These are phyloP conservation scores for Chloroceryle inda DNA, from an alignment of 2,797 vertebrate species.

Conservation along the genomic window DNA sequence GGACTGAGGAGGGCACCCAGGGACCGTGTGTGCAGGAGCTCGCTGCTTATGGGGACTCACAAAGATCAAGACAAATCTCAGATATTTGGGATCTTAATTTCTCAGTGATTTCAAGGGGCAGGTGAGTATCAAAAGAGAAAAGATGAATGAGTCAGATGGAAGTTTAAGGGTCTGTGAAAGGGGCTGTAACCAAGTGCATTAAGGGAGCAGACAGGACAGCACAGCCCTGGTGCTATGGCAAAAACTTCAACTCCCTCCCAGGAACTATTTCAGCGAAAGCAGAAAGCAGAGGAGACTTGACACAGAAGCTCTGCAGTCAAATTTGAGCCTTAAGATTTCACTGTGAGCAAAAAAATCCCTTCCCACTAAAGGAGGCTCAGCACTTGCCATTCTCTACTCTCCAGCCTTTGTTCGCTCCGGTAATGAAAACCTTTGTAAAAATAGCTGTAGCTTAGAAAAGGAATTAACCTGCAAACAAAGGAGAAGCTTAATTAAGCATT, in stretches of 20 bases:
- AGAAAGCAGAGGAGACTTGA: neutral
- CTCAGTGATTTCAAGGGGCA: neutral
- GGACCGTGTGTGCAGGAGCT: neutral
- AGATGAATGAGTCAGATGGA: neutral
- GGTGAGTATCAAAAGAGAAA: neutral
- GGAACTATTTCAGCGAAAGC: neutral
- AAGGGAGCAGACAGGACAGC: neutral
- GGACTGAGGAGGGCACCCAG: accelerated
- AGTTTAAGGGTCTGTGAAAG: neutral
- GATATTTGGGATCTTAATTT: neutral
- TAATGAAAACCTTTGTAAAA: slow-evolving; percentile 52
- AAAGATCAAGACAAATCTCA: neutral
- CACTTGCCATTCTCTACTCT: slow-evolving; percentile 15
- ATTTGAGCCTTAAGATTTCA: accelerated
- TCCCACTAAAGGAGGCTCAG: neutral
- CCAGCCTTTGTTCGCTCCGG: neutral
- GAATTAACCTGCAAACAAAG: slow-evolving; percentile 53
- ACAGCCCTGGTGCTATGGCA: neutral
- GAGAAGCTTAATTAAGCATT: slow-evolving; percentile 29
- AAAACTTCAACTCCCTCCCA: neutral
- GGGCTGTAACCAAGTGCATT: neutral
- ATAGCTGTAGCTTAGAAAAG: slow-evolving; percentile 41
- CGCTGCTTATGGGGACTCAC: neutral
- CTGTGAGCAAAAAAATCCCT: neutral
- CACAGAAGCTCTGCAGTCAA: neutral